Conservation (phyloP, 2,113 vertebrate species). For the Seriola quinqueradiata region DNA sequence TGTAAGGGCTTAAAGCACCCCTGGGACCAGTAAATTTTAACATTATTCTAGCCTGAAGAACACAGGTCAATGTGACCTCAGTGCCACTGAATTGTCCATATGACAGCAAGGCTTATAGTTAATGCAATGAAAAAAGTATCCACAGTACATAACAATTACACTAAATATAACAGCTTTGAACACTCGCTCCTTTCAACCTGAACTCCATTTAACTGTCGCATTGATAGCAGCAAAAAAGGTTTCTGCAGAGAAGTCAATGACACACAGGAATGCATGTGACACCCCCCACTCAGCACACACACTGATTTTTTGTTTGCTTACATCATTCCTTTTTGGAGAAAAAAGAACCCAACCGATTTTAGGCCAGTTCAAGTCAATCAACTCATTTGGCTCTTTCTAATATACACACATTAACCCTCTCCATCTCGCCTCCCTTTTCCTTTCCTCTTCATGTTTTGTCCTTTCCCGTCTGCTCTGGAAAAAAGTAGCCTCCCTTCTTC, state of each 20-base stretch:
- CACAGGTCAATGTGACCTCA: conserved; percentile 64
- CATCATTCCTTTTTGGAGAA: conserved; percentile 25
- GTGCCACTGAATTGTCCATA: conserved; percentile 40
- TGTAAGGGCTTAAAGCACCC: conserved; percentile 30
- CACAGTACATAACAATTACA: conserved; percentile 57
- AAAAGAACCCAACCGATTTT: conserved; percentile 4
- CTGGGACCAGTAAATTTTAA: conserved; percentile 31
- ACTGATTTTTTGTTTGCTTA: conserved; percentile 53
- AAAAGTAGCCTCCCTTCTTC: conserved; percentile 51
- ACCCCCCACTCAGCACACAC: conserved; percentile 12
- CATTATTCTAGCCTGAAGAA: conserved; percentile 45
- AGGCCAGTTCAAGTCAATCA: conserved; percentile 37
- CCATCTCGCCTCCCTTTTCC: conserved; percentile 2
- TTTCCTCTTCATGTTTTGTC: conserved; percentile 21
- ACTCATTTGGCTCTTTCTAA: conserved; percentile 37
- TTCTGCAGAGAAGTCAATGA: conserved; percentile 57
- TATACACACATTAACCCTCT: conserved; percentile 45
- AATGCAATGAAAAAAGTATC: conserved; percentile 58
- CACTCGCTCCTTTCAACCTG: conserved; percentile 63
- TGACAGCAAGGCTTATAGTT: conserved; percentile 61
- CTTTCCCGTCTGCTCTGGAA: conserved; percentile 4
- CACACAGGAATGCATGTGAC: conserved; percentile 51
- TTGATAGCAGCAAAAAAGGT: conserved; percentile 71
- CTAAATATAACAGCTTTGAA: conserved; percentile 69
- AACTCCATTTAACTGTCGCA: conserved; percentile 70